These are phyloP conservation scores for Noturus placidus DNA, from an alignment of 2,113 vertebrate species.

Conservation along the genomic window DNA sequence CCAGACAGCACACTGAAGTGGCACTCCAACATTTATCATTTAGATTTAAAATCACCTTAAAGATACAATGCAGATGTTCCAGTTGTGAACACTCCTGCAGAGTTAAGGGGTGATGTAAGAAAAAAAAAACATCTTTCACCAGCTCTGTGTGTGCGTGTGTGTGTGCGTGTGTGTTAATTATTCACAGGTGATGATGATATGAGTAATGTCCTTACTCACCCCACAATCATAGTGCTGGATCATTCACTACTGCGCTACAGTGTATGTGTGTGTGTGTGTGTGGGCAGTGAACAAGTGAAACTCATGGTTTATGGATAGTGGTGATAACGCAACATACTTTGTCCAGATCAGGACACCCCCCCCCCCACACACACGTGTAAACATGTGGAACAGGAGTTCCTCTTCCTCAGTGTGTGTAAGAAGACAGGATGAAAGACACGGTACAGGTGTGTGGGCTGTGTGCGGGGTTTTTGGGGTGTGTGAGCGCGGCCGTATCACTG, in stretches of 20 bases:
- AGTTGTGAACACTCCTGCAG: background rate
- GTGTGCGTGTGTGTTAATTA: background rate
- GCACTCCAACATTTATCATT: background rate
- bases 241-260: background rate
- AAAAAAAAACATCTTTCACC: too few relatives aligned
- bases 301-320: background rate
- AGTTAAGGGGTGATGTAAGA: background rate
- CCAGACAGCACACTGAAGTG: background rate
- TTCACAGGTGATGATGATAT: background rate
- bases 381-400: background rate
- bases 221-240: background rate
- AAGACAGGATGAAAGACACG: conserved; percentile 62
- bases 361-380: background rate
- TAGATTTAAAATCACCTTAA: background rate
- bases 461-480: conserved; percentile 71
- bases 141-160: background rate
- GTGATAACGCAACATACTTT: background rate
- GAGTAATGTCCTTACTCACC: background rate
- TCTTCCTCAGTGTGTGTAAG: background rate
- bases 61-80: background rate
- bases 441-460: conserved; percentile 76
- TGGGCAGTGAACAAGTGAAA: background rate
- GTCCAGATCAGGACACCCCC: background rate
- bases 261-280: conserved; percentile 14
- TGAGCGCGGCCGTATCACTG: conserved; percentile 74